Conservation (phyloP, 2,888 invertebrate species). For the Microctonus brassicae region DNA sequence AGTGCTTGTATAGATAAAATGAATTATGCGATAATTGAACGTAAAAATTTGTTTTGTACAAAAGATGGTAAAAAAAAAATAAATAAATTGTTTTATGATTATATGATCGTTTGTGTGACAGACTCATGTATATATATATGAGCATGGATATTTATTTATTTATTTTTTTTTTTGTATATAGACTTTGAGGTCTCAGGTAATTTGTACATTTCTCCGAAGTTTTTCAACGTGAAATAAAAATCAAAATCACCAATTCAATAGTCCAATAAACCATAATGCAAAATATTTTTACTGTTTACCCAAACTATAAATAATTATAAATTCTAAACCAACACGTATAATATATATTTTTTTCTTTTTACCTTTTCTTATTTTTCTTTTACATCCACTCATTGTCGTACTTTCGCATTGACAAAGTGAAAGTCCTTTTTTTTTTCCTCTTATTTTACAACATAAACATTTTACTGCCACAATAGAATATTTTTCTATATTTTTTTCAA, state of each 20-base stretch:
- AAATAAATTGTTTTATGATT: constrained; percentile 1
- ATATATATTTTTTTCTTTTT: neutral
- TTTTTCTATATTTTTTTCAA: no score
- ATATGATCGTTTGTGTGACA: neutral
- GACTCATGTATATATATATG: neutral
- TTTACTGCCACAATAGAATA: neutral
- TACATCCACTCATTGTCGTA: neutral
- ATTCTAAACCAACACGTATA: neutral
- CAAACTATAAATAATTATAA: neutral
- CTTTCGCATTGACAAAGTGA: neutral
- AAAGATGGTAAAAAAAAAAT: neutral
- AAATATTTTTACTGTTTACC: neutral
- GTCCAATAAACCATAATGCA: neutral
- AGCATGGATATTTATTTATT: no score
- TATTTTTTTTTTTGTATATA: neutral
- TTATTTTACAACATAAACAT: neutral
- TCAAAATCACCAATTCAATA: neutral
- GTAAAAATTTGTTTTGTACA: neutral
- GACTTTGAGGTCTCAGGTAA: constrained; percentile 5
- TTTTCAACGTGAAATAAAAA: neutral
- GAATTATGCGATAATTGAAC: neutral
- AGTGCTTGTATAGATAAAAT: neutral
- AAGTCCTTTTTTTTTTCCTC: neutral
- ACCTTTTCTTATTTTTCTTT: neutral
- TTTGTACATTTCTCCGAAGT: neutral